phyloP scores from a whole-genome alignment of 2,888 invertebrate genomes.

The Lagria hirta region DNA sequence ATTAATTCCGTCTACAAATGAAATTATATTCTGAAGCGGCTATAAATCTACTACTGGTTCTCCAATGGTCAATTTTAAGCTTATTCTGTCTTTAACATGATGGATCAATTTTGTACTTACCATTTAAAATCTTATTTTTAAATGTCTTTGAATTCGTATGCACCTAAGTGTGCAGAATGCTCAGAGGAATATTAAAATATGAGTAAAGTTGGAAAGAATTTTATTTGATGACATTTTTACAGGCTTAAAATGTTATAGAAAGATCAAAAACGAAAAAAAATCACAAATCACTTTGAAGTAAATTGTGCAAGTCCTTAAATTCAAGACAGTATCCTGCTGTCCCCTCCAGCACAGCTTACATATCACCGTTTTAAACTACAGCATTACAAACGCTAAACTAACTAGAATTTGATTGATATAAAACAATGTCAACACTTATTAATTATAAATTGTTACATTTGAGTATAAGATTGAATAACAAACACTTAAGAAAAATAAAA shows the following conservation, averaged over 20 bases:
- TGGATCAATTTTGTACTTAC: too few relatives aligned
- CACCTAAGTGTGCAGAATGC: too few relatives aligned
- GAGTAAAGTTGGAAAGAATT: constrained; percentile 26
- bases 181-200: too few relatives aligned
- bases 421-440: constrained; percentile 7
- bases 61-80: too few relatives aligned
- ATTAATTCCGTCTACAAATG: too few relatives aligned
- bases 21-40: too few relatives aligned
- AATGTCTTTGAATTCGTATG: too few relatives aligned
- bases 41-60: too few relatives aligned
- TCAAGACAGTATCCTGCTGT: constrained; percentile 26
- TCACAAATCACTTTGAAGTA: constrained; percentile 18
- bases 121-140: too few relatives aligned
- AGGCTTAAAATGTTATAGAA: constrained; percentile 20
- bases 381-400: constrained; percentile 24
- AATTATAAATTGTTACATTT: constrained; percentile 14
- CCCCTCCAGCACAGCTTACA: constrained; percentile 24
- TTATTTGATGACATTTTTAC: constrained; percentile 26
- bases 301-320: constrained; percentile 20
- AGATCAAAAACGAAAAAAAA: constrained; percentile 18
- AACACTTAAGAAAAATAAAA: constrained; percentile 26
- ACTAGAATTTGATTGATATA: constrained; percentile 18
- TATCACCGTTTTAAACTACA: constrained; percentile 22
- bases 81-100: too few relatives aligned
- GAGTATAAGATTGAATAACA: constrained; percentile 11